A percentile compares a stretch with the other conserved stretches of the same genome.
These are phyloP conservation scores for Drosophila nigromelanica DNA, from an alignment of 1,140 invertebrate species.

Conservation along the genomic window DNA sequence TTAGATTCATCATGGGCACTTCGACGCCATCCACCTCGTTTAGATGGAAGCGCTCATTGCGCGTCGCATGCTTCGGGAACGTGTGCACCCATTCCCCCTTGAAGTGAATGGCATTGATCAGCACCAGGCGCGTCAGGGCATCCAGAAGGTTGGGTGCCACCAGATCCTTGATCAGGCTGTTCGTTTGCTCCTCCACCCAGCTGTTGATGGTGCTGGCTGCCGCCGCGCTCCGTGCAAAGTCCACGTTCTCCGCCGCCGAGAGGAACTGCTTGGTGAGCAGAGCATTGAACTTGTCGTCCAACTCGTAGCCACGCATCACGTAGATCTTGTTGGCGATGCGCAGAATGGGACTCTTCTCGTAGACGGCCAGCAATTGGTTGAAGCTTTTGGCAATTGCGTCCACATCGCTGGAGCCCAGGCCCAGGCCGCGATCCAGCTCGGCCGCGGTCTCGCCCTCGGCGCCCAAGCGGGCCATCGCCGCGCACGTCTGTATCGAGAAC, in stretches of 20 bases:
- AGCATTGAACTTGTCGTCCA: conserved; percentile 56
- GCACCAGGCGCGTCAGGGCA: conserved; percentile 84
- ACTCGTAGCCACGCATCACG: conserved; percentile 54
- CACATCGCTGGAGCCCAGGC: conserved; percentile 69
- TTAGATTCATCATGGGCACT: conserved; percentile 85
- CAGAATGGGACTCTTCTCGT: conserved; percentile 64
- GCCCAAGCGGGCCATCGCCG: conserved; percentile 86
- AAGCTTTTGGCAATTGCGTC: conserved; percentile 60
- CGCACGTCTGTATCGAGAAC: conserved; percentile 85
- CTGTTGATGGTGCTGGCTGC: conserved; percentile 85
- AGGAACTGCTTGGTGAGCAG: conserved; percentile 66
- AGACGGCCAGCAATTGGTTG: conserved; percentile 49
- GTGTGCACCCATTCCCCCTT: conserved; percentile 74
- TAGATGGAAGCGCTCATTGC: conserved; percentile 56
- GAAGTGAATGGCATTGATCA: conserved; percentile 89
- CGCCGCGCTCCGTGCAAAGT: conserved; percentile 82
- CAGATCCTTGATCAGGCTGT: conserved; percentile 86
- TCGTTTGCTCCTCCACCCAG: conserved; percentile 86
- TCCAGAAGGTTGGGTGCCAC: conserved; percentile 76
- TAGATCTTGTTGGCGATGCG: conserved; percentile 80
- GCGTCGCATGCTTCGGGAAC: conserved; percentile 55
- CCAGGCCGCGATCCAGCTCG: conserved; percentile 84
- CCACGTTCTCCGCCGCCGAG: conserved; percentile 78
- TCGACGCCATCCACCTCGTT: conserved; percentile 53
- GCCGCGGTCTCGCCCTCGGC: conserved; percentile 85